Conservation (phyloP, 2,113 vertebrate genomes). For the Nycticorax nycticorax region DNA sequence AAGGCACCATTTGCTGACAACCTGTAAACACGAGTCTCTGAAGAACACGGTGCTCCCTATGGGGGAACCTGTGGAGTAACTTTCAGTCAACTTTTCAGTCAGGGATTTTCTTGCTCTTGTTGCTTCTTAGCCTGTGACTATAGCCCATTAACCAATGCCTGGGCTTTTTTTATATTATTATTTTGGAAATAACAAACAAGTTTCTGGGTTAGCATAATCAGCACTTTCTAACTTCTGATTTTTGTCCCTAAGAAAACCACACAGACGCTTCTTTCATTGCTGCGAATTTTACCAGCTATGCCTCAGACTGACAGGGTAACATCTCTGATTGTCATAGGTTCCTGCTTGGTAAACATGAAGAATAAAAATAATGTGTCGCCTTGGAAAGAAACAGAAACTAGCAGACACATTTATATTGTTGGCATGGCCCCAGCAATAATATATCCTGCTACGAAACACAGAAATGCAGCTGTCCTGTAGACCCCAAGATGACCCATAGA, state of each 20-base stretch:
- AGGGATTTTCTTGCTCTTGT: not conserved
- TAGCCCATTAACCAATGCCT: not conserved
- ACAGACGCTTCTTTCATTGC: not conserved
- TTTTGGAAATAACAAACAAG: not conserved
- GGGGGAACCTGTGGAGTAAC: not conserved
- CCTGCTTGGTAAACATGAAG: not conserved
- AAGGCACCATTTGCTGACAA: not conserved
- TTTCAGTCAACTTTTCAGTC: not conserved
- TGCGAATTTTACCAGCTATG: not conserved
- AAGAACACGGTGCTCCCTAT: not conserved
- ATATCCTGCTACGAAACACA: not conserved
- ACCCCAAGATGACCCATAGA: no score
- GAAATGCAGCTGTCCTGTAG: not conserved
- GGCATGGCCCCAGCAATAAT: not conserved
- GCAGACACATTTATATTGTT: not conserved
- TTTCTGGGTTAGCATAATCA: not conserved
- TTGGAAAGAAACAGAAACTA: not conserved
- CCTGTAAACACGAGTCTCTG: accelerated
- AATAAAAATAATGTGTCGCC: not conserved
- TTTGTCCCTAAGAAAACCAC: not conserved
- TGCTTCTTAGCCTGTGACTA: not conserved
- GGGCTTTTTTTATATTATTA: accelerated
- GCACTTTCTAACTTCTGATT: not conserved
- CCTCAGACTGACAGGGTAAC: not conserved
- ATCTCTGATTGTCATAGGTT: not conserved